Percentiles rank a stretch among this genome's conserved stretches.
phyloP scores from a whole-genome alignment of 2,113 vertebrate genomes.

The Aspidoscelis tigris region DNA sequence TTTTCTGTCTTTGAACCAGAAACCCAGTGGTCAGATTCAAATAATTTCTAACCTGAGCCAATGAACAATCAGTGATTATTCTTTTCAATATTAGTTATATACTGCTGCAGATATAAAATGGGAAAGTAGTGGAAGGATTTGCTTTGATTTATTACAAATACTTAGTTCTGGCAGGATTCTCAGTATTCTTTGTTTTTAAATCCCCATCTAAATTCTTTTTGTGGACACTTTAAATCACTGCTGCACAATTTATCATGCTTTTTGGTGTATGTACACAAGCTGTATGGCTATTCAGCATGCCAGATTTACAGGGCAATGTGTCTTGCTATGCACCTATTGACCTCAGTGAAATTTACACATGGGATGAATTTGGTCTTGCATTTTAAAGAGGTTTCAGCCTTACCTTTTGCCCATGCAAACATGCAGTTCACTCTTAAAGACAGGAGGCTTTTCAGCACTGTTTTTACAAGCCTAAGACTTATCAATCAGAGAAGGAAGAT shows the following conservation, averaged over 20 bases:
- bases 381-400: constrained; percentile 44
- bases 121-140: constrained; percentile 23
- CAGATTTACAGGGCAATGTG: constrained; percentile 30
- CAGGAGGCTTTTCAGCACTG: constrained; percentile 6
- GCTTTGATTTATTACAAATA: constrained; percentile 49
- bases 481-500: constrained; percentile 9
- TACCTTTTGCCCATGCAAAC: constrained; percentile 27
- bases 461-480: constrained; percentile 12
- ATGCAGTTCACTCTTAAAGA: constrained; percentile 21
- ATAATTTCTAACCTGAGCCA: background rate
- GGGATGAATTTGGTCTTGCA: constrained; percentile 20
- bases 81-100: constrained; percentile 48
- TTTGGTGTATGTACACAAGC: constrained; percentile 11
- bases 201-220: constrained; percentile 28
- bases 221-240: constrained; percentile 41
- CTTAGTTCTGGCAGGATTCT: constrained; percentile 47
- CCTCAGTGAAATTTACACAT: constrained; percentile 2
- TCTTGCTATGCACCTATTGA: constrained; percentile 16
- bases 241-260: constrained; percentile 27
- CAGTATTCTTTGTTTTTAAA: constrained; percentile 47
- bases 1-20: constrained; percentile 16
- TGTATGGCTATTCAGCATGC: constrained; percentile 34
- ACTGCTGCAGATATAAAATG: constrained; percentile 48
- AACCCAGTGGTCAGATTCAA: constrained; percentile 19
- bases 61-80: constrained; percentile 19